Base-by-base conservation (phyloP, 2,888 invertebrate species). In the Spicauda simplicius region DNA sequence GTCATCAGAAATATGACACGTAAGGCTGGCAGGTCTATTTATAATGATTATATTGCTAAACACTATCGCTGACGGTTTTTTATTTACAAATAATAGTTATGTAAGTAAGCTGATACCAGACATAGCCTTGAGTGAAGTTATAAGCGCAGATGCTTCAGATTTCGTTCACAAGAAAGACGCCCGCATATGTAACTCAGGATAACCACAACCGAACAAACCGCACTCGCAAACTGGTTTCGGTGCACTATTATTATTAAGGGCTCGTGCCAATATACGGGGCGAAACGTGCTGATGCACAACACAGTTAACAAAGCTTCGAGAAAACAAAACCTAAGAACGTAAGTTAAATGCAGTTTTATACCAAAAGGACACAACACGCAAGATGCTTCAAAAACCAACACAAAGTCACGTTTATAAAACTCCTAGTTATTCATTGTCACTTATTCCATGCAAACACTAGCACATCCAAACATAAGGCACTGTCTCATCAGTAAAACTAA, bases 221-320 rank as follows among this genome's bases (percentile, higher is more conserved):
- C 88, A 90, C 88, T 85, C 84, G 88, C 87, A 91, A 93, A 93
- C 92, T 83, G 91, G 92, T 92, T 93, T 87, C 74, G 80, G 88
- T 90, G 88, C 90, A 91, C 90, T 91, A 92, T 91, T 91, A 93
- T 67, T 93, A 92, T 91, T 91, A 88, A 86, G 86, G 88, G 85
- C 90, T 92, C 92, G 91, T 92, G 92, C 92, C 90, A 88, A 91
- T 90, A 84, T 80, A 87, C 86, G 78, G 83, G 79, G 79, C 82
- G 81, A 87, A 89, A 87, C 87, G 85, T 88, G 87, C 87, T 79
- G 78, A 73, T 79, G 78, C 78, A 85, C 79, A 80, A 81, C 77
- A 80, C 81, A 83, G 81, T 83, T 82, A 88, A 90, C 87, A 88
- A 88, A 86, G 77, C 76, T 71, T 55, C 67, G 66, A 69, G 72